Percentiles rank a stretch among this genome's conserved stretches.
Evolutionary conservation across 2,888 invertebrate species (phyloP).

Genomic region (Drosophila peninsularis): DNA sequence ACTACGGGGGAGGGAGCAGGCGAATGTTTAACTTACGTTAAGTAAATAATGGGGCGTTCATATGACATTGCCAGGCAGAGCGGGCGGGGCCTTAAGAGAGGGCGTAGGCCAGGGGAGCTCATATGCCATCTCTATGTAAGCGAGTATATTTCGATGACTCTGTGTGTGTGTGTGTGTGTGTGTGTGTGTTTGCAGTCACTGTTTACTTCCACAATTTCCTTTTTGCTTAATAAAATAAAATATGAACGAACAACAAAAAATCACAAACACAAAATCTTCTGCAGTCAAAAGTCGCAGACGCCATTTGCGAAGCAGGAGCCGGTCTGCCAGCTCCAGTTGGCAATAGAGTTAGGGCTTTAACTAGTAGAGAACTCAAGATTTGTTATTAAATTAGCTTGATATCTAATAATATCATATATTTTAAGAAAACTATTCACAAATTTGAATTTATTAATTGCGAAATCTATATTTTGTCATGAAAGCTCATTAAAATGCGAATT

Average conservation of each 20-base stretch:
- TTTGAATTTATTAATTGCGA: no score
- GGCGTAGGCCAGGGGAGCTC: constrained; percentile 17
- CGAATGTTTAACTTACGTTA: constrained; percentile 79
- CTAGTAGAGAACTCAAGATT: not conserved
- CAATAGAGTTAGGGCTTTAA: not conserved
- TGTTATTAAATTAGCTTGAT: not conserved
- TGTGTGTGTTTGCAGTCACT: constrained; percentile 64
- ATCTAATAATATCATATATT: not conserved
- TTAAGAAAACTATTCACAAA: no score
- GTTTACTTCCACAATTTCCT: constrained; percentile 72
- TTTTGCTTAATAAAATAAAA: constrained; percentile 76
- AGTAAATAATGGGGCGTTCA: constrained; percentile 81
- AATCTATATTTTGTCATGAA: no score
- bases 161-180: constrained; percentile 22
- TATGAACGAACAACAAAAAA: constrained; percentile 53
- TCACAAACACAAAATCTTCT: constrained; percentile 16
- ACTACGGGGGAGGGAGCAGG: constrained; percentile 29
- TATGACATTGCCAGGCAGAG: constrained; percentile 60
- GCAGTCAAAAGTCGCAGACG: constrained; percentile 22
- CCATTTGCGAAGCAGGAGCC: constrained; percentile 2
- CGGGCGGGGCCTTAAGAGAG: constrained; percentile 7
- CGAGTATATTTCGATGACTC: constrained; percentile 16
- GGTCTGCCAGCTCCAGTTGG: not conserved
- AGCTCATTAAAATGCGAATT: no score
- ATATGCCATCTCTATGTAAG: constrained; percentile 13